Base-by-base conservation (phyloP, 2,797 vertebrate species). In the Coracias cyanogaster region DNA sequence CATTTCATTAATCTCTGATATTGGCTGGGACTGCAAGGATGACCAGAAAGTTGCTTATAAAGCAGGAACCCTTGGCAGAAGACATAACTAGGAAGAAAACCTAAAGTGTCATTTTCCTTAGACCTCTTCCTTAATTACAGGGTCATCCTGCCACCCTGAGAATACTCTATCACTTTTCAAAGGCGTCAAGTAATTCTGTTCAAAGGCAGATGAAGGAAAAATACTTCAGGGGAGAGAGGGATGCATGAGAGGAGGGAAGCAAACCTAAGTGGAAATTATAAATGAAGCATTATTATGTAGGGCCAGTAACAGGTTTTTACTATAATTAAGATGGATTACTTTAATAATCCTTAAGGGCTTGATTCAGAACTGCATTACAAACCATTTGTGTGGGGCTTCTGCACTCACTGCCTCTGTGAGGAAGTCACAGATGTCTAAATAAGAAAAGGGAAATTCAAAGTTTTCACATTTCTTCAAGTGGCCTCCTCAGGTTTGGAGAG, bases 271-370 rank as follows among this genome's bases (percentile, higher is more conserved):
- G 88, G 69, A 95, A 95, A 94, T 82, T 81, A 81, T 94, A 97
- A 96, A 96, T 71, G 52, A 94, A 89, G 26, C 54, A 89, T 96
- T 96, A 93, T 94, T 96, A 96, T 91, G 90, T 96, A 94, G 96
- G 86, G 67, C 46, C 22, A 78, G 37, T 89, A 96, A 94, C 86
- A 90, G 80, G 64, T 95, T 98, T 97, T 96, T 91, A 90, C 72
- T 62, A 25, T 96, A 98, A 98, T 97, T 97, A 97, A 97, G 95
- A 97, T 80, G 87, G 94, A 96, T 97, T 93, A 81, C 74, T 94
- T 96, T 96, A 97, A 97, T 97, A 97, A 94, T 86, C 93, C 84
- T 95, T 91, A 48, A 93, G 89, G 91, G 89, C 49, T 97, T 82
- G 67, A 94, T 95, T 97, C 94, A 33, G n/a, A 95, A 80, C 67